Evolutionary conservation across 2,888 invertebrate species (phyloP).

Genomic region (Lutraria lutraria): DNA sequence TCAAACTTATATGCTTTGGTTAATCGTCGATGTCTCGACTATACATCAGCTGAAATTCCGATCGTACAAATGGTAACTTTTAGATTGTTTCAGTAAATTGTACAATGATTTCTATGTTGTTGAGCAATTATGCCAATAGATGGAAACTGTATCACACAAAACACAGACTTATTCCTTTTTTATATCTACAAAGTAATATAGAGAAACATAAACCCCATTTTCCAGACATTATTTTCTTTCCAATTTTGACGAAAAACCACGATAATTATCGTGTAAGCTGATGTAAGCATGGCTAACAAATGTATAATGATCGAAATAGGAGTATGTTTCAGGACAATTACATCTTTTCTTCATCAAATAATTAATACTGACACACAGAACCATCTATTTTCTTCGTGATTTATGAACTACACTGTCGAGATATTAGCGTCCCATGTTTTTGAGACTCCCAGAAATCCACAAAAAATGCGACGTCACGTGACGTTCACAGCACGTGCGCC

Average conservation of each 20-base stretch:
- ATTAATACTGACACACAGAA: conserved; percentile 58
- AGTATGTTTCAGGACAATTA: conserved; percentile 1
- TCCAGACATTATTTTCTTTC: neutral
- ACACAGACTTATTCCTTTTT: neutral
- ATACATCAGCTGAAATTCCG: too few species aligned
- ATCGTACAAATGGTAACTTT: too few species aligned
- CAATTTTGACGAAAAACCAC: neutral
- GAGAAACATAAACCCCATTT: neutral
- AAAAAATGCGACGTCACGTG: conserved; percentile 55
- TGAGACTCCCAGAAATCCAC: conserved; percentile 49
- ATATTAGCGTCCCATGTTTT: conserved; percentile 65
- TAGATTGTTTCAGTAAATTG: too few species aligned
- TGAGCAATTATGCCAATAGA: too few species aligned
- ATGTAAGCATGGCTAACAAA: neutral
- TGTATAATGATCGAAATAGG: neutral
- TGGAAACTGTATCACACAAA: too few species aligned
- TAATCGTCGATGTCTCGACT: too few species aligned
- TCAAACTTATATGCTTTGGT: too few species aligned
- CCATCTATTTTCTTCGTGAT: conserved; percentile 60
- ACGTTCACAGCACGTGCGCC: conserved; percentile 58
- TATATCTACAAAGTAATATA: neutral
- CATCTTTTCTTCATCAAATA: conserved; percentile 63
- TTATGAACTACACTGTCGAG: conserved; percentile 50
- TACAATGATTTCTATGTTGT: too few species aligned
- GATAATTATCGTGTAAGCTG: neutral